A percentile compares a stretch with the other conserved stretches of the same genome.
Evolutionary conservation across 2,797 vertebrate genomes (phyloP).

Genomic region (Etheostoma nigrum): DNA sequence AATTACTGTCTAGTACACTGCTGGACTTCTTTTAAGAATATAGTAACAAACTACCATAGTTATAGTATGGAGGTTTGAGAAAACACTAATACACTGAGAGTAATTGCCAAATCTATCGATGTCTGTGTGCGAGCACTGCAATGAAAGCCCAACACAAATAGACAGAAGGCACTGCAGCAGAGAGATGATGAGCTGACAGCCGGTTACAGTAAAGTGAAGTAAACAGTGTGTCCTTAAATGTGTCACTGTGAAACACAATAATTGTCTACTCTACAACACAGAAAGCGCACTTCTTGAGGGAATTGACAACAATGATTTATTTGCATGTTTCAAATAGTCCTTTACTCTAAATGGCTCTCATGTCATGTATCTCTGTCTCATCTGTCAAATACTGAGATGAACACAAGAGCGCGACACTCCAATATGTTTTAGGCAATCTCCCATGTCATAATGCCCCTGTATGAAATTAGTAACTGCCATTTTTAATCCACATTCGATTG

Average conservation of each 20-base stretch:
- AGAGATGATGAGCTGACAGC: constrained; percentile 49
- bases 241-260: constrained; percentile 59
- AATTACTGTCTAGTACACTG: not conserved
- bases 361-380: constrained; percentile 50
- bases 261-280: constrained; percentile 59
- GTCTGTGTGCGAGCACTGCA: not conserved
- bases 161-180: constrained; percentile 22
- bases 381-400: constrained; percentile 49
- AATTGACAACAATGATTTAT: constrained; percentile 73
- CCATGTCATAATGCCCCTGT: constrained; percentile 21
- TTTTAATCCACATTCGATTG: constrained; percentile 45
- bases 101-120: constrained; percentile 31
- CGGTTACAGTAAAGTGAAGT: constrained; percentile 37
- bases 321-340: constrained; percentile 51
- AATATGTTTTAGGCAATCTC: constrained; percentile 53
- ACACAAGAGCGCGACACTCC: constrained; percentile 24
- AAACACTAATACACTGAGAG: constrained; percentile 22
- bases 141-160: constrained; percentile 14
- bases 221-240: constrained; percentile 61
- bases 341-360: constrained; percentile 36
- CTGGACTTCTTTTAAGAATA: not conserved
- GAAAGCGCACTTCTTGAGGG: constrained; percentile 39
- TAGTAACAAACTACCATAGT: not conserved
- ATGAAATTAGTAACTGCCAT: constrained; percentile 64
- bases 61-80: constrained; percentile 1